Evolutionary conservation across 2,797 vertebrate species (phyloP), one percentile per base, ranked within the genome.

Genomic region (Hyperoplus lanceolatus): DNA sequence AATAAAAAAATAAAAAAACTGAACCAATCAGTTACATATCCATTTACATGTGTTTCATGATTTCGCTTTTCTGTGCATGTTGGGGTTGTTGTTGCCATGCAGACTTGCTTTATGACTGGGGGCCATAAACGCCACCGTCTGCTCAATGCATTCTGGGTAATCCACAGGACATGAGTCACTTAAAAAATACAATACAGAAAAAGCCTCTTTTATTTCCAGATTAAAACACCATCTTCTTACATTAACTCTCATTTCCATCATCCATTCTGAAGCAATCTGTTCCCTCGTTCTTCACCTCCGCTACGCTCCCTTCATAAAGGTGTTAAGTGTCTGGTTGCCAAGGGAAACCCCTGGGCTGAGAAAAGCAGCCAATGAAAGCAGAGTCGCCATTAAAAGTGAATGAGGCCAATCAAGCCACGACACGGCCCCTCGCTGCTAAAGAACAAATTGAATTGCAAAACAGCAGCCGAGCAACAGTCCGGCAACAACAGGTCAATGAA

Each of bases 401-500:
- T 50, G 60, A 67, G 15, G 63, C 51, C 6, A 6, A 21, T 18
- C 0, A 3, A 39, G n/a, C 42, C 53, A 38, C 55, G 49, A 21
- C 46, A 41, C 60, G 0, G 6, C 16, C 36, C 59, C 46, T 66
- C 6, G 0, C 41, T 45, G 29, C 49, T n/a, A 38, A 14, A 42
- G 69, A 12, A 43, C 2, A 46, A 50, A 51, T 50, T 73, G 43
- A 80, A 80, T 64, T 73, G 55, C 69, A 67, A 77, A 85, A 16
- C 64, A 70, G 75, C 48, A 45, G 53, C 0, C 29, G 29, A 45
- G 4, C 70, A 74, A 73, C 68, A 77, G 43, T 36, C 74, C 57
- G 58, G 16, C 18, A 75, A 49, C 58, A 81, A 71, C 57, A 72
- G 66, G 68, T 75, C 75, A 75, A 78, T 82, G 73, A 12, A 55